A percentile compares a stretch with the other conserved stretches of the same genome.
phyloP scores from a whole-genome alignment of 1,140 invertebrate genomes.

The Drosophila funebris region DNA sequence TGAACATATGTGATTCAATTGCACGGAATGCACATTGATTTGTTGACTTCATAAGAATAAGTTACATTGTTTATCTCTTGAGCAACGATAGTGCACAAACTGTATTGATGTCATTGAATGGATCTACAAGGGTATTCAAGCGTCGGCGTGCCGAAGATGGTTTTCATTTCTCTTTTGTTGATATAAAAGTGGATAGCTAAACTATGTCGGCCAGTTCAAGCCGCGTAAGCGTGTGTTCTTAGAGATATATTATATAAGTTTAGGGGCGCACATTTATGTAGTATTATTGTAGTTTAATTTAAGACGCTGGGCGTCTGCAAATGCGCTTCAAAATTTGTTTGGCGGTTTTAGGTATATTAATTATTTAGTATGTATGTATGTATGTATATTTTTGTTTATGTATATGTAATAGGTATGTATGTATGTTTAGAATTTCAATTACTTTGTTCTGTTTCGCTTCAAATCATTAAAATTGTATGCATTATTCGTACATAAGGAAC shows the following conservation, averaged over 20 bases:
- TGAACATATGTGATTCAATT: not conserved
- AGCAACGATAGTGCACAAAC: not conserved
- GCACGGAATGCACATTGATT: not conserved
- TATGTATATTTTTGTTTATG: slow-evolving; percentile 28
- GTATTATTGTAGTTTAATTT: slow-evolving; percentile 64
- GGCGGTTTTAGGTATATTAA: slow-evolving; percentile 56
- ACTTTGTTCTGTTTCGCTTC: slow-evolving; percentile 49
- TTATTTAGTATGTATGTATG: slow-evolving; percentile 44
- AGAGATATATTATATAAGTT: slow-evolving; percentile 37
- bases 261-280: slow-evolving; percentile 20
- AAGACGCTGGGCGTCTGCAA: slow-evolving; percentile 74
- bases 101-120: not conserved
- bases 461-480: slow-evolving; percentile 39
- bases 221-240: slow-evolving; percentile 70
- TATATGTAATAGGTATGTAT: slow-evolving; percentile 27
- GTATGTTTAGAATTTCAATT: slow-evolving; percentile 60
- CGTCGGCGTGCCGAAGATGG: slow-evolving; percentile 42
- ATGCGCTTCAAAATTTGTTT: slow-evolving; percentile 71
- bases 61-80: not conserved
- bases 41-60: no score
- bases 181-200: slow-evolving; percentile 72
- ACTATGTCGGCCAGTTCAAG: slow-evolving; percentile 45
- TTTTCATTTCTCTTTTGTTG: slow-evolving; percentile 21
- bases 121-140: slow-evolving; percentile 15
- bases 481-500: slow-evolving; percentile 49